These are phyloP conservation scores for Tyrannus savana DNA, from an alignment of 2,113 vertebrate species.

Conservation along the genomic window DNA sequence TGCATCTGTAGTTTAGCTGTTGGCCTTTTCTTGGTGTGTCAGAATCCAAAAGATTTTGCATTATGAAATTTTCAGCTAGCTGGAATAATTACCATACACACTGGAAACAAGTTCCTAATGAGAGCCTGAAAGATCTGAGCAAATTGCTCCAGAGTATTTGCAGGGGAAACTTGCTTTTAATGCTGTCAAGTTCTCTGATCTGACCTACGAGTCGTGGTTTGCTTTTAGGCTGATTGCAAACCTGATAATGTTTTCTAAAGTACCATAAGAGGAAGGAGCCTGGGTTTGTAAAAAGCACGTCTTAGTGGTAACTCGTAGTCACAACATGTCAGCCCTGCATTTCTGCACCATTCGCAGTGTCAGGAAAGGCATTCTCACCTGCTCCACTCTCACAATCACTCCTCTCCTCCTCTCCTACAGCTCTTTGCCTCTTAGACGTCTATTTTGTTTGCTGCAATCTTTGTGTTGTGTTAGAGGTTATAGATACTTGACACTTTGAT, in stretches of 20 bases:
- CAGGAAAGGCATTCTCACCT: slow-evolving; percentile 21
- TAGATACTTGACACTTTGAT: slow-evolving; percentile 19
- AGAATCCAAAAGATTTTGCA: neutral
- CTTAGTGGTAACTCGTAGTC: neutral
- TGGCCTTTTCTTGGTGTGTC: neutral
- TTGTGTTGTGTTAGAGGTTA: slow-evolving; percentile 1
- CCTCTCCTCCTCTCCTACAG: neutral
- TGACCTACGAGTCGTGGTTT: neutral
- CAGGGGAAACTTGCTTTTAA: neutral
- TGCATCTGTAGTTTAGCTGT: neutral
- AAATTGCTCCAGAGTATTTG: slow-evolving; percentile 3
- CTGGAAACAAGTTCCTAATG: neutral
- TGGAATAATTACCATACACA: neutral
- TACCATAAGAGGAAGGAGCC: neutral
- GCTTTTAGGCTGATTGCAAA: slow-evolving; percentile 46
- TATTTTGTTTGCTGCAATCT: slow-evolving; percentile 18
- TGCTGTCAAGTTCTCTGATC: fast-evolving
- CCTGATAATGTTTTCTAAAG: slow-evolving; percentile 33
- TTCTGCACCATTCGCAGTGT: neutral
- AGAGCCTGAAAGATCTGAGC: neutral
- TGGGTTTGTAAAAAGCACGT: neutral
- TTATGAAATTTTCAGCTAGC: neutral
- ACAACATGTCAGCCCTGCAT: neutral
- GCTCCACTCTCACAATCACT: neutral
- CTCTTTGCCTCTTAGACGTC: neutral